These are phyloP conservation scores for Cosmia pyralina DNA, from an alignment of 2,888 invertebrate species.

Conservation along the genomic window DNA sequence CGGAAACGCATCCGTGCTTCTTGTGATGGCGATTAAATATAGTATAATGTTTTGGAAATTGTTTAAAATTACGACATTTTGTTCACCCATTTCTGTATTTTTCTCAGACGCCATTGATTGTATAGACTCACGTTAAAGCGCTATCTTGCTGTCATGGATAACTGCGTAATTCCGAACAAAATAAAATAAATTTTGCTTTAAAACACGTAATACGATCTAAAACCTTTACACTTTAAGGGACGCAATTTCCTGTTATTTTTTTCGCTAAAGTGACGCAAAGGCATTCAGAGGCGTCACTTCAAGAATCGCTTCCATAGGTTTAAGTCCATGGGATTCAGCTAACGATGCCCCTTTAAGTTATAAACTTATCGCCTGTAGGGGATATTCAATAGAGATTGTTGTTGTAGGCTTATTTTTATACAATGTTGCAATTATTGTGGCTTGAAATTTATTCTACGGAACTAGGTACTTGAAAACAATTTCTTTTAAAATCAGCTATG, in stretches of 20 bases:
- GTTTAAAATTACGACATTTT: background rate
- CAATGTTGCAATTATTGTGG: no score
- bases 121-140: background rate
- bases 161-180: conserved; percentile 10
- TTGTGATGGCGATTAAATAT: conserved; percentile 3
- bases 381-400: background rate
- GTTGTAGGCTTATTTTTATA: background rate
- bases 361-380: conserved; percentile 2
- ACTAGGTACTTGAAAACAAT: background rate
- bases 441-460: background rate
- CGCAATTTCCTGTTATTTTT: conserved; percentile 74
- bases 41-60: background rate
- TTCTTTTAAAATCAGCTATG: background rate
- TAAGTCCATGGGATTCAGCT: conserved; percentile 75
- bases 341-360: conserved; percentile 61
- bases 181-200: conserved; percentile 43
- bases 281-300: conserved; percentile 72
- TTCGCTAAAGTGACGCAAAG: conserved; percentile 64
- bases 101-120: background rate
- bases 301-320: conserved; percentile 76
- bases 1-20: background rate
- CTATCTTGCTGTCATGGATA: background rate
- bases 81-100: background rate
- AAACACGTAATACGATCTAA: conserved; percentile 67
- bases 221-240: conserved; percentile 60